Conservation (phyloP, 2,113 vertebrate genomes). For the Sinosuthora webbiana region DNA sequence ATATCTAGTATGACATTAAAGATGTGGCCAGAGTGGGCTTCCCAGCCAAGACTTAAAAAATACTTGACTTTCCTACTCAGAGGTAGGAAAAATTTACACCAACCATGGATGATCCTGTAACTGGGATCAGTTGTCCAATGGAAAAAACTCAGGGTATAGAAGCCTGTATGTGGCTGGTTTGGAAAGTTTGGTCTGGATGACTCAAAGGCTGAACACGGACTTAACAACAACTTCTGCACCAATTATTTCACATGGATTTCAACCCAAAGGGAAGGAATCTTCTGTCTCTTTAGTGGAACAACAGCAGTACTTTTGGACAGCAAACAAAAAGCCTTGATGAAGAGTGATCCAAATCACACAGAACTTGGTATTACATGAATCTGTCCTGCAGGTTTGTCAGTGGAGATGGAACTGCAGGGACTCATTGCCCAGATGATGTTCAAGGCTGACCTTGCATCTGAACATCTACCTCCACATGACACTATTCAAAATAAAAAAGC, state of each 20-base stretch:
- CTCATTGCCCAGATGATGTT: not conserved
- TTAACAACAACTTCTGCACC: not conserved
- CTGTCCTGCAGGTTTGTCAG: not conserved
- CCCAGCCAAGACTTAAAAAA: not conserved
- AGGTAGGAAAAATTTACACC: not conserved
- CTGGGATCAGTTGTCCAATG: not conserved
- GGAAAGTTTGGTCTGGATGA: not conserved
- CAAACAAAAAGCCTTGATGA: not conserved
- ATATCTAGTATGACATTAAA: too few relatives aligned
- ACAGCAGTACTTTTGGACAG: not conserved
- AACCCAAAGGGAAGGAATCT: not conserved
- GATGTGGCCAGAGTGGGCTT: not conserved
- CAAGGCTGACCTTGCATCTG: not conserved
- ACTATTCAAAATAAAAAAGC: not conserved
- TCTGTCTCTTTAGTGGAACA: not conserved
- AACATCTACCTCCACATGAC: not conserved
- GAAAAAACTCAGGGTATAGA: not conserved
- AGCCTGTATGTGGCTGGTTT: rapidly evolving
- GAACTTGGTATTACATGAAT: not conserved
- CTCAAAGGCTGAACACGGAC: not conserved
- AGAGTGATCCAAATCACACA: not conserved
- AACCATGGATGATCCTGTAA: not conserved
- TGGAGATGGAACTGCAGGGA: not conserved
- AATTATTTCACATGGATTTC: not conserved
- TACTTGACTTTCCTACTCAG: not conserved